Base-by-base conservation (phyloP, 1,140 invertebrate genomes). In the Melipona quadrifasciata region DNA sequence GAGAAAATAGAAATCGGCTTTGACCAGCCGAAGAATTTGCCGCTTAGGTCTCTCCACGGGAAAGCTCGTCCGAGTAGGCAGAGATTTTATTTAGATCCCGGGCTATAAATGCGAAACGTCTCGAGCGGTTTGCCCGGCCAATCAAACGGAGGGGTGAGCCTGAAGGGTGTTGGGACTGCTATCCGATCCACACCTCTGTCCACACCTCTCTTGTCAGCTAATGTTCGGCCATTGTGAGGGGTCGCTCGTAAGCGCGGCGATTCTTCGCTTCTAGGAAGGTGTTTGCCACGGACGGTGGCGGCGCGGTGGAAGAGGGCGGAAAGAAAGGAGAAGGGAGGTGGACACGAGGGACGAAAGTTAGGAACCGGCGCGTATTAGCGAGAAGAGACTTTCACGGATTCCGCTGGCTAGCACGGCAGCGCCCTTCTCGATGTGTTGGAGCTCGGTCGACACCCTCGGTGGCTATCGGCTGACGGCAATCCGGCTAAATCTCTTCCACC, bases 21-120 rank as follows among this genome's bases (percentile, higher is more conserved):
- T 12, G 58, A 4, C 39, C 51, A 53, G 78, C 12, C 73, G 65
- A 67, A 75, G 75, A 77, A 89, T 89, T 84, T 84, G 73, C 84
- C 77, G 10, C 58, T 81, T 8, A 47, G 17, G 53, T 17, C 77
- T 19, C 3, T 61, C 24, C 58, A 61, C 58, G 71, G n/a, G 61
- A 10, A 79, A 78, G 74, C 91, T 93, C 93, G 92, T 93, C 92
- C 82, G 86, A 73, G 53, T 70, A 57, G 80, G 39, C 86, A 79
- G 88, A 94, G 93, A 94, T 95, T 95, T 94, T 95, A 94, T 95
- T 95, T 94, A 94, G 94, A 94, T 94, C 92, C 87, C 88, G 90
- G 91, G 92, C 91, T 84, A 93, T 95, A 94, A 95, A 95, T 91
- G 92, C 91, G 92, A 93, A 92, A 90, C 89, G 91, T 86, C 91